Evolutionary conservation across 2,888 invertebrate genomes (phyloP).

Genomic region (Azorinus chamasolen): DNA sequence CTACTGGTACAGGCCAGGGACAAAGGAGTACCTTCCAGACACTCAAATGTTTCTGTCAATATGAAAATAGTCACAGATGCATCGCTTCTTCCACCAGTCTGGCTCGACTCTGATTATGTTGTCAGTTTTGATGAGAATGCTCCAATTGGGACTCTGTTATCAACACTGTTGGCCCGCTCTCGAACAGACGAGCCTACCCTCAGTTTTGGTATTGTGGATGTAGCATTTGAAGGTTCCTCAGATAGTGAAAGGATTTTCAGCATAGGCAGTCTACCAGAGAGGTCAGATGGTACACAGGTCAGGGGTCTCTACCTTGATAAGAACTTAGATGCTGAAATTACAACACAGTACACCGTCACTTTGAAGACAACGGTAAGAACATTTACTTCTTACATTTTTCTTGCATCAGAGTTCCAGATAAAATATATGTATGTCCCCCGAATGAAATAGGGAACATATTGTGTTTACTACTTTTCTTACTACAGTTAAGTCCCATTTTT

Average conservation of each 20-base stretch:
- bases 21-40: constrained; percentile 96
- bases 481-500: no score
- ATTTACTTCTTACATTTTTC: neutral
- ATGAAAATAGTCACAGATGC: constrained; percentile 91
- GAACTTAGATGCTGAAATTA: constrained; percentile 55
- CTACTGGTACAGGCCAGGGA: constrained; percentile 99
- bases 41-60: constrained; percentile 97
- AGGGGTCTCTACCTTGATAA: constrained; percentile 22
- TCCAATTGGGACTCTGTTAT: neutral
- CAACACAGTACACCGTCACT: constrained; percentile 36
- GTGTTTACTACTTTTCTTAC: no score
- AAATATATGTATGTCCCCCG: no score
- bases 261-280: no score
- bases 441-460: no score
- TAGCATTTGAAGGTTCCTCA: no score
- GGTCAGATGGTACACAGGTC: neutral
- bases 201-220: constrained; percentile 3
- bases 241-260: no score
- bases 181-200: neutral
- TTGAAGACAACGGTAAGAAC: constrained; percentile 58
- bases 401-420: neutral
- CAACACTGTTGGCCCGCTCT: no score
- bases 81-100: constrained; percentile 48
- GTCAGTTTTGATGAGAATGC: constrained; percentile 1
- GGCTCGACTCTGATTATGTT: constrained; percentile 83